Evolutionary conservation across 2,797 vertebrate genomes (phyloP).

Genomic region (Enteromius fasciolatus): DNA sequence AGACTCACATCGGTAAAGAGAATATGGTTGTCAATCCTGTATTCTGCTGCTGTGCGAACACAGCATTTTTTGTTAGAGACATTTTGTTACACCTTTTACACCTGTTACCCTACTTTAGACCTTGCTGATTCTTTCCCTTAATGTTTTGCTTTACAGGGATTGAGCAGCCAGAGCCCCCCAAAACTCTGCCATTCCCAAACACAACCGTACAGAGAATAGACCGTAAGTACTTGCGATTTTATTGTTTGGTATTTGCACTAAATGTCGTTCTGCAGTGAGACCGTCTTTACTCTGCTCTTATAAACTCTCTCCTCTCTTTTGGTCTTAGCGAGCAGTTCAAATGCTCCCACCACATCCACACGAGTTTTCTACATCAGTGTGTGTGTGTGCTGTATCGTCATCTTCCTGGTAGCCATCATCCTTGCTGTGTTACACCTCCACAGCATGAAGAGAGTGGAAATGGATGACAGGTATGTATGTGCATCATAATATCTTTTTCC

Average conservation of each 20-base stretch:
- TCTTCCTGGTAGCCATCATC: slow-evolving; percentile 98
- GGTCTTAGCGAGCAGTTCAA: slow-evolving; percentile 83
- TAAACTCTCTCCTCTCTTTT: background rate
- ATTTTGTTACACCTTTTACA: no score
- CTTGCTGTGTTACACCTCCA: slow-evolving; percentile 96
- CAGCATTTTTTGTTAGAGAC: no score
- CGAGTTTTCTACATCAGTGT: slow-evolving; percentile 99
- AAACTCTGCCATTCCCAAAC: slow-evolving; percentile 69
- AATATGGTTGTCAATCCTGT: no score
- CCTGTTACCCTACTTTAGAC: slow-evolving; percentile 7
- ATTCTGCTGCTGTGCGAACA: no score
- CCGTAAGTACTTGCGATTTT: slow-evolving; percentile 76
- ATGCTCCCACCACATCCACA: slow-evolving; percentile 92
- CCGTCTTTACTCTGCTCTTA: background rate
- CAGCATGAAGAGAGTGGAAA: slow-evolving; percentile 97
- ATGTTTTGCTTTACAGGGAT: slow-evolving; percentile 72
- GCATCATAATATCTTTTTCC: background rate
- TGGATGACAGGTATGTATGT: slow-evolving; percentile 90
- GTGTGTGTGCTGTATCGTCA: slow-evolving; percentile 96
- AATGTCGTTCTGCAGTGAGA: background rate
- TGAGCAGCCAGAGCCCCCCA: slow-evolving; percentile 77
- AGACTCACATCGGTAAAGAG: no score
- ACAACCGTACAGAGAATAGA: slow-evolving; percentile 77
- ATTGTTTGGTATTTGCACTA: background rate
- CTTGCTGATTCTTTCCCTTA: slow-evolving; percentile 54